Evolutionary conservation across 2,797 vertebrate species (phyloP), one percentile per base, ranked within the genome.

Genomic region (Xenentodon cancila): DNA sequence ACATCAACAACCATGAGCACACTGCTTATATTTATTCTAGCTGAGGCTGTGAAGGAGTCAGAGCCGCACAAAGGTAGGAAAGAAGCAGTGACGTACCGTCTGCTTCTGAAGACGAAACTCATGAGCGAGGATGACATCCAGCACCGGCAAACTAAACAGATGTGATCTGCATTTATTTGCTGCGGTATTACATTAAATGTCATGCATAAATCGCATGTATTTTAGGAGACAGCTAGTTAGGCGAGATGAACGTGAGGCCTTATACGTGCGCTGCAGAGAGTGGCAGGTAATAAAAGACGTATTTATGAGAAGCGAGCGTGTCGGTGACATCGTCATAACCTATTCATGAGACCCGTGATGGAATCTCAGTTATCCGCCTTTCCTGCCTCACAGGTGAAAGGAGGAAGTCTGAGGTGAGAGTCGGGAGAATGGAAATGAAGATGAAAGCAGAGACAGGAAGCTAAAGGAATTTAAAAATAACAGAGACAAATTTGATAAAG

Each of bases 341-440:
- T 89, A 89, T 89, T 91, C 82, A 88, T 82, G 79, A 88, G 83
- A 65, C 65, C 68, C 30, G n/a, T 79, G 84, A 89, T 87, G 77
- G 74, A 75, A 85, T 86, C 82, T 75, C 75, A 65, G 84, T 85
- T 84, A 86, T 79, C 70, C 67, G 81, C 71, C 76, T 18, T 61
- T 81, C 68, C 75, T 74, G 77, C 90, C 79, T 71, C 57, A 77
- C 68, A 84, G 84, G 83, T 85, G 82, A 87, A 76, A 81, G 72
- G 75, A 79, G 73, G 56, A 64, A 53, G 16, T 46, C 18, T 0
- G 64, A 59, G 72, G 68, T 59, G 75, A 71, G 49, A 64, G 59
- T 51, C 65, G 18, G 32, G 42, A 58, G 71, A 84, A 80, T 75
- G 43, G 69, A 75, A 83, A 86, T 84, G 75, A 78, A 84, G 78